These are phyloP conservation scores for Phoebastria nigripes DNA, from an alignment of 2,797 vertebrate species.

Conservation along the genomic window DNA sequence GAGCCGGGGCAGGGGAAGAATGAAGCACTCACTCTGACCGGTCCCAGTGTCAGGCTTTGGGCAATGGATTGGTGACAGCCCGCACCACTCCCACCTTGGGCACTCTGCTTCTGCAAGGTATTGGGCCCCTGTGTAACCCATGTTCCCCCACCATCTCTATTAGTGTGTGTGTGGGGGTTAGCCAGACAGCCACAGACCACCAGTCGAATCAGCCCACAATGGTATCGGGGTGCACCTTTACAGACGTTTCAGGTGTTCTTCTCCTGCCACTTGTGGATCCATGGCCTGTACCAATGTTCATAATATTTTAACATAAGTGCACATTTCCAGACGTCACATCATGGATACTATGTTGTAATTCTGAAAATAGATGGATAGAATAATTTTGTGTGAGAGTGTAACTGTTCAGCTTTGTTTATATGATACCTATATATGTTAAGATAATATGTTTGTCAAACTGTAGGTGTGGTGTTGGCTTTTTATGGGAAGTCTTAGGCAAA, in stretches of 20 bases:
- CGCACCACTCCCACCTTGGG: fast-evolving
- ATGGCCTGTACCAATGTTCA: neutral
- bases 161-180: neutral
- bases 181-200: neutral
- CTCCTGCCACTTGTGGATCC: neutral
- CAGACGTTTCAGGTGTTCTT: neutral
- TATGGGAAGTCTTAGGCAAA: neutral
- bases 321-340: neutral
- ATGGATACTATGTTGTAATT: neutral
- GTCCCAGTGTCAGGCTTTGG: neutral
- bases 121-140: neutral
- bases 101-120: neutral
- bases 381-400: neutral
- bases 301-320: neutral
- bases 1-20: neutral
- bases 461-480: neutral
- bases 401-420: neutral
- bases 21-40: fast-evolving
- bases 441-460: neutral
- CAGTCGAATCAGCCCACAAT: neutral
- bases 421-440: neutral
- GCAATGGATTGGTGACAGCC: fast-evolving
- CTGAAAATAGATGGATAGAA: neutral
- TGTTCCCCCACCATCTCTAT: neutral
- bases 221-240: fast-evolving